phyloP scores from a whole-genome alignment of 2,888 invertebrate species.

The Ptilodon capucinus region DNA sequence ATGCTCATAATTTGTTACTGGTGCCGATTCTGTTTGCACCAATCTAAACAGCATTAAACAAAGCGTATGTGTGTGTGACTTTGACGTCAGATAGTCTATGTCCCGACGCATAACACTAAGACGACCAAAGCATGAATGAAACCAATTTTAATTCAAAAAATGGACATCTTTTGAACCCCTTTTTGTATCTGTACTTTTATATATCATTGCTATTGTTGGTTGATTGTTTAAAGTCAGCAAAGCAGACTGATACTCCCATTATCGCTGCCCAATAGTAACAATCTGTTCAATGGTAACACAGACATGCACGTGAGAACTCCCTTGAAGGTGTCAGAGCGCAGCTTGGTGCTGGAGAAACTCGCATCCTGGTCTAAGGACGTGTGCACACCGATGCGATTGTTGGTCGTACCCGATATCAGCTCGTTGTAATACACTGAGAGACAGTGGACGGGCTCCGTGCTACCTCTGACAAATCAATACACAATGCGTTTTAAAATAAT shows the following conservation, averaged over 20 bases:
- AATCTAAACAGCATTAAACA: too few species aligned
- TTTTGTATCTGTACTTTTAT: too few species aligned
- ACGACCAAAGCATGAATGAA: too few species aligned
- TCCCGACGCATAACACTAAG: too few species aligned
- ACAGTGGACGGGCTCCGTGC: slow-evolving; percentile 96
- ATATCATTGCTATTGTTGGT: too few species aligned
- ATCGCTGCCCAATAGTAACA: slow-evolving; percentile 95
- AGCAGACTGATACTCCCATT: slow-evolving; percentile 92
- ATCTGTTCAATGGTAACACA: slow-evolving; percentile 93
- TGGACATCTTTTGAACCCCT: too few species aligned
- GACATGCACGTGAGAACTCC: slow-evolving; percentile 96
- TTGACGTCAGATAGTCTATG: too few species aligned
- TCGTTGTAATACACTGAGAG: slow-evolving; percentile 90
- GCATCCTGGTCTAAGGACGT: slow-evolving; percentile 87
- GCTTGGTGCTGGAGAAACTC: slow-evolving; percentile 91
- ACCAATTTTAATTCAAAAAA: too few species aligned
- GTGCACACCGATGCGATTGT: slow-evolving; percentile 95
- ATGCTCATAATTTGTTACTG: too few species aligned
- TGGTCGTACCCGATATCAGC: slow-evolving; percentile 95
- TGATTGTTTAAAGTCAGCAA: too few species aligned
- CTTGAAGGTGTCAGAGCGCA: slow-evolving; percentile 94
- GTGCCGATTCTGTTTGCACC: too few species aligned
- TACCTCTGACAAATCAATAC: slow-evolving; percentile 84
- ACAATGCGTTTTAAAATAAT: not conserved
- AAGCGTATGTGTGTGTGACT: too few species aligned